These are phyloP conservation scores for Neofelis nebulosa DNA, from an alignment of 2,113 vertebrate species.

Conservation along the genomic window DNA sequence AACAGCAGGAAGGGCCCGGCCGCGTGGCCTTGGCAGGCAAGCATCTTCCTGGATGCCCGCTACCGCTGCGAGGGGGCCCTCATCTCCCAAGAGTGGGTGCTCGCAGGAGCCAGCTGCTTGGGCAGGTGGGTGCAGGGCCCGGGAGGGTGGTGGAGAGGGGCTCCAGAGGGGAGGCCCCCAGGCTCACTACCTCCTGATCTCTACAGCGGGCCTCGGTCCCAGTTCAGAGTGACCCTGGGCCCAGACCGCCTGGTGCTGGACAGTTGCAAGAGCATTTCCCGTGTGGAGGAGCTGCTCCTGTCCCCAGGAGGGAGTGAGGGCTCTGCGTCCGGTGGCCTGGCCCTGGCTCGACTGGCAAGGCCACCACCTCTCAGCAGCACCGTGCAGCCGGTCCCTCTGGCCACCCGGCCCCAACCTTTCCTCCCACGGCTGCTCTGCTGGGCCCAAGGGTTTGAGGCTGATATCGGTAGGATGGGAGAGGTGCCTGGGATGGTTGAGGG, in stretches of 20 bases:
- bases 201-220: background rate
- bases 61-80: background rate
- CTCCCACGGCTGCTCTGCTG: background rate
- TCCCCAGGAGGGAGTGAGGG: background rate
- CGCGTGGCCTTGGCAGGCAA: background rate
- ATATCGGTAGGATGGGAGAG: background rate
- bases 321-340: background rate
- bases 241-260: background rate
- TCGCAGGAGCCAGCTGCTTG: background rate
- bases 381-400: background rate
- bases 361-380: background rate
- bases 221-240: background rate
- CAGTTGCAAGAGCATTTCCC: background rate
- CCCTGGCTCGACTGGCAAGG: background rate
- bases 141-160: background rate
- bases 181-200: background rate
- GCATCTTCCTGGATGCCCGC: background rate
- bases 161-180: background rate
- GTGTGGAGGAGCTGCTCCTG: background rate
- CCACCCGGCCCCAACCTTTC: background rate
- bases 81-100: background rate
- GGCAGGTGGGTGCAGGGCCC: background rate
- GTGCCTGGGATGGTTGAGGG: background rate
- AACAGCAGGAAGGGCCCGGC: background rate
- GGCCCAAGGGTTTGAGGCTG: background rate